Conservation (phyloP, 2,113 vertebrate species). For the Dendropsophus ebraccatus region DNA sequence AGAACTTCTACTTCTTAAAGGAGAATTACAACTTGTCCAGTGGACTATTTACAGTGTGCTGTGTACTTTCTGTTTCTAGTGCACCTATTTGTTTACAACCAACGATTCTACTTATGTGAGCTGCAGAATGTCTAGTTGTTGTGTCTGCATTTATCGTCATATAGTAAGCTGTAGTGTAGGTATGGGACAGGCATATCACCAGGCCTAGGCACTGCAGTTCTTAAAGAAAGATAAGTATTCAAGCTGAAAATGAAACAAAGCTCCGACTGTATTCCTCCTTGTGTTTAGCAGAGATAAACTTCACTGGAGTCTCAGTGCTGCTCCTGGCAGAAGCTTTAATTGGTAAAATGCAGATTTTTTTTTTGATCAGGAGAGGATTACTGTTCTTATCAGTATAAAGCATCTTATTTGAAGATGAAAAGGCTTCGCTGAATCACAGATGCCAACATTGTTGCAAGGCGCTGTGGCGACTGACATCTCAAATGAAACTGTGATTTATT, state of each 20-base stretch:
- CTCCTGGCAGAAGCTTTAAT: slow-evolving; percentile 90
- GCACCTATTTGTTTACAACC: slow-evolving; percentile 51
- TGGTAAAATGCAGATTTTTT: slow-evolving; percentile 98
- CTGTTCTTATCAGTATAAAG: slow-evolving; percentile 92
- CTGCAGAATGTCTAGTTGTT: slow-evolving; percentile 61
- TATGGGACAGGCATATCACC: slow-evolving; percentile 62
- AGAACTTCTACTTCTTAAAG: too few relatives aligned
- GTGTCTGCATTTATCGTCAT: slow-evolving; percentile 58
- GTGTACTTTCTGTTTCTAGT: neutral
- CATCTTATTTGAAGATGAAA: slow-evolving; percentile 99
- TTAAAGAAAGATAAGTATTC: slow-evolving; percentile 74
- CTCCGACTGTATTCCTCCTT: slow-evolving; percentile 76
- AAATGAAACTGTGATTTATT: slow-evolving; percentile 98
- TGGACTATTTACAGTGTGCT: too few relatives aligned
- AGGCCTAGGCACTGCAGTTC: slow-evolving; percentile 72
- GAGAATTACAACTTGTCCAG: too few relatives aligned
- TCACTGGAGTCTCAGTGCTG: slow-evolving; percentile 75
- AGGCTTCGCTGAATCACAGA: slow-evolving; percentile 93
- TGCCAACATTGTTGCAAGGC: slow-evolving; percentile 89
- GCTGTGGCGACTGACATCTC: slow-evolving; percentile 91
- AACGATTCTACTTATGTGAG: slow-evolving; percentile 55
- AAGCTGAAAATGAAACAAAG: slow-evolving; percentile 76
- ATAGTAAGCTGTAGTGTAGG: slow-evolving; percentile 62
- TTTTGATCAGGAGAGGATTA: slow-evolving; percentile 98
- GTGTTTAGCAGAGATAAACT: slow-evolving; percentile 92